These are phyloP conservation scores for Scaptomyza tumidula DNA, from an alignment of 2,888 invertebrate genomes.

Conservation along the genomic window DNA sequence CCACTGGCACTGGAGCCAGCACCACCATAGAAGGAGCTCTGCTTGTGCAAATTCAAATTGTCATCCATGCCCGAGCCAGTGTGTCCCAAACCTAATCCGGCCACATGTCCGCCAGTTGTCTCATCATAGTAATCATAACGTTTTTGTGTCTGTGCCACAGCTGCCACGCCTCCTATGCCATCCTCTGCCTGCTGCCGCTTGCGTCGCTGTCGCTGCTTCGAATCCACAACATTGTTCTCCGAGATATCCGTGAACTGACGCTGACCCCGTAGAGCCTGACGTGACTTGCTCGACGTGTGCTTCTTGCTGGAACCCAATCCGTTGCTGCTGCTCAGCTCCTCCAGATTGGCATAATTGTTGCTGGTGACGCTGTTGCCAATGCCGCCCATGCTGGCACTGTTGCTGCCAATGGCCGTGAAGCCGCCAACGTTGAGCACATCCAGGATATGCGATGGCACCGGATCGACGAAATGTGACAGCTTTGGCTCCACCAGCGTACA, in stretches of 20 bases:
- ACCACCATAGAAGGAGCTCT: slow-evolving; percentile 63
- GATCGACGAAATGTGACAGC: slow-evolving; percentile 77
- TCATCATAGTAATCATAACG: slow-evolving; percentile 73
- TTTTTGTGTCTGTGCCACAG: slow-evolving; percentile 68
- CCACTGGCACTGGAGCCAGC: slow-evolving; percentile 16
- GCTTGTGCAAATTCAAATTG: slow-evolving; percentile 75
- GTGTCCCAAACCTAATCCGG: slow-evolving; percentile 48
- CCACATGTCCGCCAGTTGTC: slow-evolving; percentile 48
- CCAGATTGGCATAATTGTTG: slow-evolving; percentile 63
- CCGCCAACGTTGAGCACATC: slow-evolving; percentile 77
- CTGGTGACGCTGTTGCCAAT: slow-evolving; percentile 53
- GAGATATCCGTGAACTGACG: slow-evolving; percentile 67
- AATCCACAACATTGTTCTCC: slow-evolving; percentile 65
- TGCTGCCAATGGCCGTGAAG: slow-evolving; percentile 72
- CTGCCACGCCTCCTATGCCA: slow-evolving; percentile 43
- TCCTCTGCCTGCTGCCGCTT: slow-evolving; percentile 42
- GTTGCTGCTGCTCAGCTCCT: slow-evolving; percentile 49
- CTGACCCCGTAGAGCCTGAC: slow-evolving; percentile 73
- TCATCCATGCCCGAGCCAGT: slow-evolving; percentile 72
- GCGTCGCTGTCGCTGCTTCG: slow-evolving; percentile 60
- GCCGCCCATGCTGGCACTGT: slow-evolving; percentile 69
- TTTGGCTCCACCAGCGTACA: slow-evolving; percentile 87
- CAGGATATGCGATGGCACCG: slow-evolving; percentile 77
- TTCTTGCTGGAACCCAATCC: slow-evolving; percentile 42
- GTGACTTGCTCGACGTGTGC: slow-evolving; percentile 57